phyloP scores from a whole-genome alignment of 2,113 vertebrate genomes.

The Laticauda laticaudata region DNA sequence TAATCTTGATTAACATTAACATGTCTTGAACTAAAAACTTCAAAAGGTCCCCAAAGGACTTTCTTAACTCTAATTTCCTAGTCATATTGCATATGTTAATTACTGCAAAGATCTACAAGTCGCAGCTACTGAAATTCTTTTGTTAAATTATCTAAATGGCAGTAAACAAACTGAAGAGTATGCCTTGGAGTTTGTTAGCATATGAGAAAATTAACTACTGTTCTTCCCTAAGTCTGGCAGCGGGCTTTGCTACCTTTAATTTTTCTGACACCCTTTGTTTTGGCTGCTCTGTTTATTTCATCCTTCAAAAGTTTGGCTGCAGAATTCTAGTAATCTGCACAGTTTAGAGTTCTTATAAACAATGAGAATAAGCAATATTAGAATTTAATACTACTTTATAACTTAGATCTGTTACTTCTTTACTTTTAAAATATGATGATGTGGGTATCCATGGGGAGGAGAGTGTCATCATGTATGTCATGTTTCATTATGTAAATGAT shows the following conservation, averaged over 20 bases:
- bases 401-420: not conserved
- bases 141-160: slow-evolving; percentile 1
- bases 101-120: slow-evolving; percentile 6
- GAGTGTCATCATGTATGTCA: not conserved
- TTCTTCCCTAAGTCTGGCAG: not conserved
- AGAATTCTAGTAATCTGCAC: not conserved
- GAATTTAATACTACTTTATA: not conserved
- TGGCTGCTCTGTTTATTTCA: not conserved
- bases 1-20: not conserved
- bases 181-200: not conserved
- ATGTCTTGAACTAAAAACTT: not conserved
- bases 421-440: not conserved
- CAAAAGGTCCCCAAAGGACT: not conserved
- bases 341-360: not conserved
- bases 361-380: not conserved
- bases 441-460: not conserved
- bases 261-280: slow-evolving; percentile 16
- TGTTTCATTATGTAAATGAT: not conserved
- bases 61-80: slow-evolving; percentile 32
- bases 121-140: slow-evolving; percentile 28
- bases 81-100: slow-evolving; percentile 27
- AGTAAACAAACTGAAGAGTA: slow-evolving; percentile 1
- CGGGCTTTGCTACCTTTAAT: not conserved
- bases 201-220: not conserved
- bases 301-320: not conserved